phyloP scores from a whole-genome alignment of 2,797 vertebrate genomes.

The Rhinella marina region DNA sequence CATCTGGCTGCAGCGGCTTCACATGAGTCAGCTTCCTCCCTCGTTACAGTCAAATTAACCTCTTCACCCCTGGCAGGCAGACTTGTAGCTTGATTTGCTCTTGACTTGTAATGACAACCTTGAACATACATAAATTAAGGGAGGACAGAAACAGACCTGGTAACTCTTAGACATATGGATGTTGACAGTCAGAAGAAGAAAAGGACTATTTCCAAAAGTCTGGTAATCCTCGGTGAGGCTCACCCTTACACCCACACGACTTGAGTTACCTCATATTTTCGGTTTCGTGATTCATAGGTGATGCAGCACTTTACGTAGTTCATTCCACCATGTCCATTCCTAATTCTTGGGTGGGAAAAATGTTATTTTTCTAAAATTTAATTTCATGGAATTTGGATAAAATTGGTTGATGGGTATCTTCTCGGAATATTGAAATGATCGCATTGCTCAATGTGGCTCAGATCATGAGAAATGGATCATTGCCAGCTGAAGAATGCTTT shows the following conservation, averaged over 20 bases:
- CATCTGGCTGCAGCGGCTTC: constrained; percentile 63
- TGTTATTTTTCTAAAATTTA: background rate
- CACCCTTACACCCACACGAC: background rate
- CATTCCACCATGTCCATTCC: constrained; percentile 5
- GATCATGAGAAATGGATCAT: background rate
- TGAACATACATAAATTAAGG: constrained; percentile 34
- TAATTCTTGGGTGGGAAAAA: background rate
- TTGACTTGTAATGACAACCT: constrained; percentile 49
- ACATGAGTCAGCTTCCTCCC: constrained; percentile 71
- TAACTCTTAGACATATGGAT: constrained; percentile 44
- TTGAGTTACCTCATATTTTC: constrained; percentile 9
- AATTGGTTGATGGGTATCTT: background rate
- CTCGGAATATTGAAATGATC: background rate
- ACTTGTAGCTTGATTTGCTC: constrained; percentile 24
- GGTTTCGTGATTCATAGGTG: constrained; percentile 17
- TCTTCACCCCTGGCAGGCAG: constrained; percentile 45
- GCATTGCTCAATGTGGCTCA: background rate
- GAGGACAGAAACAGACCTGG: constrained; percentile 29
- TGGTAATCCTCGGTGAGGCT: background rate
- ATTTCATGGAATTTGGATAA: background rate
- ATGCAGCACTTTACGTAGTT: background rate
- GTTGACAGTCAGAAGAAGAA: constrained; percentile 47
- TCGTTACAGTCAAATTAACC: constrained; percentile 78
- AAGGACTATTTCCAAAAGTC: constrained; percentile 4
- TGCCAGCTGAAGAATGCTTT: background rate